Conservation (phyloP, 2,113 vertebrate genomes). For the Echinops telfairi region DNA sequence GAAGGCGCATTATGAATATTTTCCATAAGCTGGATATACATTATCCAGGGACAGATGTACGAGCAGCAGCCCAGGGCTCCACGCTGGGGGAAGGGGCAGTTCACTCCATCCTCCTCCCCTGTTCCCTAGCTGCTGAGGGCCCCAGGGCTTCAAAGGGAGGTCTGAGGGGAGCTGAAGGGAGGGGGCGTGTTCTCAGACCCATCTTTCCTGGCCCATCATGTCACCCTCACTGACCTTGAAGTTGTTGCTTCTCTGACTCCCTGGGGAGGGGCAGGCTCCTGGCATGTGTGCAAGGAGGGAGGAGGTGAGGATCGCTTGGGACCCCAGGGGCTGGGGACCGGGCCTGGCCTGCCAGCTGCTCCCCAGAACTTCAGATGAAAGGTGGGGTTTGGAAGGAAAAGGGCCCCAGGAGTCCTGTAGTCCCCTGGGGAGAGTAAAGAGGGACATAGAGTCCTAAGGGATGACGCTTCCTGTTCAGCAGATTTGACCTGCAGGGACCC, state of each 20-base stretch:
- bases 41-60: constrained; percentile 83
- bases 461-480: not conserved
- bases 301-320: not conserved
- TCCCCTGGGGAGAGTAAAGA: not conserved
- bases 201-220: not conserved
- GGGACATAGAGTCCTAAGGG: not conserved
- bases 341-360: not conserved
- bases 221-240: constrained; percentile 59
- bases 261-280: constrained; percentile 30
- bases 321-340: not conserved
- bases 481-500: not conserved
- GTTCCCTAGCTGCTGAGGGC: not conserved
- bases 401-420: not conserved
- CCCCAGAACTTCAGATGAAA: not conserved
- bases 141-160: not conserved
- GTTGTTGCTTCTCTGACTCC: not conserved
- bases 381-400: not conserved
- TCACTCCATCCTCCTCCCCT: not conserved
- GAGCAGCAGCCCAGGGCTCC: constrained; percentile 73
- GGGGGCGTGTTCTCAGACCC: not conserved
- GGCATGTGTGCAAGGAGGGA: constrained; percentile 17
- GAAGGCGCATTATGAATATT: constrained; percentile 74
- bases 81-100: constrained; percentile 42
- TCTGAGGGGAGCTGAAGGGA: not conserved
- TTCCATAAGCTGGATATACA: constrained; percentile 83